Conservation (phyloP, 2,797 vertebrate genomes). For the Micromesistius poutassou region DNA sequence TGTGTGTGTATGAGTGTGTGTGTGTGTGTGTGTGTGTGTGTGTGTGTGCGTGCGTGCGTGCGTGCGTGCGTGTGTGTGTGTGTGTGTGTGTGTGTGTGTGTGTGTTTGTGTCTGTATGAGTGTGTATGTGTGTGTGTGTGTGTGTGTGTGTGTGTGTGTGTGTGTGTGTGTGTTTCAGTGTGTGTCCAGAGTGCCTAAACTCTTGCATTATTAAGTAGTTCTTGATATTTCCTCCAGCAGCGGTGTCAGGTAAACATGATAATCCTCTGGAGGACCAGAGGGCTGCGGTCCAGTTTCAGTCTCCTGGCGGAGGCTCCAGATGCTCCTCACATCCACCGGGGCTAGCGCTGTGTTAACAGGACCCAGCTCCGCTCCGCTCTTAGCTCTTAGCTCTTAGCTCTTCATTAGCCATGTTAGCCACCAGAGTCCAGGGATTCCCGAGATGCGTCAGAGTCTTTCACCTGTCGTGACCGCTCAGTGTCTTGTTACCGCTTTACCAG, state of each 20-base stretch:
- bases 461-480: constrained; percentile 33
- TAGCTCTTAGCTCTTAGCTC: not conserved
- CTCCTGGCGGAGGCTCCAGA: constrained; percentile 16
- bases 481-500: constrained; percentile 46
- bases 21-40: constrained; percentile 5
- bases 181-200: constrained; percentile 18
- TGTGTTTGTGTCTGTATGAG: not conserved
- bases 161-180: constrained; percentile 20
- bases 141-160: not conserved
- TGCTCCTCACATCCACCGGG: constrained; percentile 9
- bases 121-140: not conserved
- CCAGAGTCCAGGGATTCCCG: constrained; percentile 29
- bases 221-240: constrained; percentile 54
- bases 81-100: constrained; percentile 1
- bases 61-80: not conserved
- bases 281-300: constrained; percentile 53
- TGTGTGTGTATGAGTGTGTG: constrained; percentile 3
- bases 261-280: constrained; percentile 63
- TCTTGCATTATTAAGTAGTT: constrained; percentile 72
- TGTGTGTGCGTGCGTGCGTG: not conserved
- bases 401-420: constrained; percentile 33
- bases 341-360: constrained; percentile 10
- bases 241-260: constrained; percentile 67
- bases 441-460: constrained; percentile 62
- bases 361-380: constrained; percentile 19